These are phyloP conservation scores for Nomia melanderi DNA, from an alignment of 1,140 invertebrate species.

Conservation along the genomic window DNA sequence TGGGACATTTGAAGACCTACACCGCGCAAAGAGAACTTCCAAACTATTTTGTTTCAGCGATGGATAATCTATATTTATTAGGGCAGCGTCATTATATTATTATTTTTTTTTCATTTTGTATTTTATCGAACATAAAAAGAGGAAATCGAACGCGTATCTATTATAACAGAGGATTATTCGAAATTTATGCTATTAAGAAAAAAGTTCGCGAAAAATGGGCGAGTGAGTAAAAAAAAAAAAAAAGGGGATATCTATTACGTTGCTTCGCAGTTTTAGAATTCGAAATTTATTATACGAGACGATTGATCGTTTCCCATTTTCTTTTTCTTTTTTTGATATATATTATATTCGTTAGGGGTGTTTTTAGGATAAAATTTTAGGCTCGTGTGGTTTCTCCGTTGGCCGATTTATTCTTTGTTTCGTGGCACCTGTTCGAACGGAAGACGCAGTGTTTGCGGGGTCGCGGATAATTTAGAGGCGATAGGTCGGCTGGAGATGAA, in stretches of 20 bases:
- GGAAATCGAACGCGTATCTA: background rate
- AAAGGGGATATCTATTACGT: constrained; percentile 2
- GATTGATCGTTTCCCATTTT: background rate
- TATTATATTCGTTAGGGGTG: constrained; percentile 16
- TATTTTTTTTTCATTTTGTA: background rate
- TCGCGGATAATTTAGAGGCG: background rate
- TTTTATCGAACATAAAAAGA: background rate
- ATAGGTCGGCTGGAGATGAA: constrained; percentile 23
- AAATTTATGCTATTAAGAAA: constrained; percentile 26
- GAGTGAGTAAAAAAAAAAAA: background rate
- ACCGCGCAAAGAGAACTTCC: too few species aligned
- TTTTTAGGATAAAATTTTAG: background rate
- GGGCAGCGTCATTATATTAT: background rate
- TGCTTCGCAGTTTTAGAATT: constrained; percentile 18
- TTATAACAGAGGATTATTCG: constrained; percentile 6
- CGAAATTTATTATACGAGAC: constrained; percentile 14
- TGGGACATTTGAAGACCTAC: too few species aligned
- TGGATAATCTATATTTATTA: constrained; percentile 25
- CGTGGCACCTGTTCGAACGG: constrained; percentile 12
- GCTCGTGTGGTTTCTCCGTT: constrained; percentile 25
- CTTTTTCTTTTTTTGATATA: background rate
- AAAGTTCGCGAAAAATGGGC: background rate
- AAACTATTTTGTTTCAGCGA: background rate
- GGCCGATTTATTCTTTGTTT: constrained; percentile 40
- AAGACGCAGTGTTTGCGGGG: too few species aligned